phyloP scores from a whole-genome alignment of 2,797 vertebrate species.

The Coregonus sp. region DNA sequence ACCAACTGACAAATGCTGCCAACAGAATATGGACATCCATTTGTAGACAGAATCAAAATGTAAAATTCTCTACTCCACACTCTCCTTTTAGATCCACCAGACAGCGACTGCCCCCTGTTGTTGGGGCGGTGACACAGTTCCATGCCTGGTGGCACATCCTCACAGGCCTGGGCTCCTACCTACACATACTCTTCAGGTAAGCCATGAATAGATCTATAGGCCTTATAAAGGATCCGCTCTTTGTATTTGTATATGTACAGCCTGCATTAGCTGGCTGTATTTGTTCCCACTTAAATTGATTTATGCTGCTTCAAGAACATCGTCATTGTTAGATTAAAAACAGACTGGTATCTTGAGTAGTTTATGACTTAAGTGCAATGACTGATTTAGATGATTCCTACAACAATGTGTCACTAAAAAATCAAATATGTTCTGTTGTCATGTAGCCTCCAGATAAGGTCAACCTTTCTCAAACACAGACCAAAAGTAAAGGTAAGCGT shows the following conservation, averaged over 20 bases:
- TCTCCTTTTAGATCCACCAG: conserved; percentile 78
- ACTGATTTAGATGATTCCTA: not conserved
- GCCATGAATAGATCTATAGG: not conserved
- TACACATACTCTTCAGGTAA: conserved; percentile 96
- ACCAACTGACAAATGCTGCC: not conserved
- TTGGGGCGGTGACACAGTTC: conserved; percentile 91
- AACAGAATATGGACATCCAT: not conserved
- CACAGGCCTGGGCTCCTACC: conserved; percentile 94
- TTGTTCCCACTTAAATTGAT: not conserved
- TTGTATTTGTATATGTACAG: not conserved
- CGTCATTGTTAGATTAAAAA: not conserved
- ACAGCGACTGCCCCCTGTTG: conserved; percentile 79
- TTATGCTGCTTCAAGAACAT: not conserved
- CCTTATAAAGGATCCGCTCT: not conserved
- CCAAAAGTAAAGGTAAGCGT: conserved; percentile 90
- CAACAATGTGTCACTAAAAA: not conserved
- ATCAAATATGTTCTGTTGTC: not conserved
- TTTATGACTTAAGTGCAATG: not conserved
- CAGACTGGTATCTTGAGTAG: not conserved
- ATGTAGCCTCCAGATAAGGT: conserved; percentile 92
- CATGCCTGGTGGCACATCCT: conserved; percentile 99
- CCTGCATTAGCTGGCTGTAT: not conserved
- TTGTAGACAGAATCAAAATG: not conserved
- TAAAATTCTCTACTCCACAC: not conserved
- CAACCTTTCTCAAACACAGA: conserved; percentile 92